Evolutionary conservation across 2,113 vertebrate genomes (phyloP), one percentile per base, ranked within the genome.

Genomic region (Carettochelys insculpta): DNA sequence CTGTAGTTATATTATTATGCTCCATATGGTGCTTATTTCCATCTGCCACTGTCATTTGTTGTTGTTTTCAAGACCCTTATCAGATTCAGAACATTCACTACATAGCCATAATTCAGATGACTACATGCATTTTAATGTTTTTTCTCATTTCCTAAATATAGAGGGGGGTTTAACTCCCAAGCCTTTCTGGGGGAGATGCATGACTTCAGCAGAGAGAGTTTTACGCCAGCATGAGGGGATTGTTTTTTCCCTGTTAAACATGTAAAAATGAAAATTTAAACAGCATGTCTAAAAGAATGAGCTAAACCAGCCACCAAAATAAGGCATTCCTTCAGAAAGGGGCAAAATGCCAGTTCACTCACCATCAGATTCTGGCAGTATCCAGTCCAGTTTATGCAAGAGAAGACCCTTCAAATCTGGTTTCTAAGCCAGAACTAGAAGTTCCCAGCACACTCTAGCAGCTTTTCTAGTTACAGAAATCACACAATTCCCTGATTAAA

Each of bases 11-110:
- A 80, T 77, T 58, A 58, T 94, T 89, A 85, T 43, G 78, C 81
- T 95, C 94, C 96, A 95, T 95, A 96, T 97, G 96, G 94, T 78
- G 77, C 76, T 94, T 86, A 93, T 94, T 96, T 94, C 89, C 82
- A 94, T 92, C 80, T 94, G 92, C 82, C 89, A 78, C 0, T 0
- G 80, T 91, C 94, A 93, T 95, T 95, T 94, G 88, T 80, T 94
- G 88, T 80, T 92, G 92, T 95, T 95, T 95, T 92, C 84, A 89
- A 94, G 47, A 31, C 76, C 52, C 58, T 95, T 91, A 93, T 85
- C 90, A 87, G 90, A 90, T 93, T 95, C 92, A 92, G 87, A 65
- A 94, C 92, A 68, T 89, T 94, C 89, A 92, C 89, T 93, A 92
- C 77, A 83, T 89, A 92, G 77, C 80, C 82, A 80, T 90, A 92